Conservation (phyloP, 2,888 invertebrate genomes). For the Vandiemenella viatica region DNA sequence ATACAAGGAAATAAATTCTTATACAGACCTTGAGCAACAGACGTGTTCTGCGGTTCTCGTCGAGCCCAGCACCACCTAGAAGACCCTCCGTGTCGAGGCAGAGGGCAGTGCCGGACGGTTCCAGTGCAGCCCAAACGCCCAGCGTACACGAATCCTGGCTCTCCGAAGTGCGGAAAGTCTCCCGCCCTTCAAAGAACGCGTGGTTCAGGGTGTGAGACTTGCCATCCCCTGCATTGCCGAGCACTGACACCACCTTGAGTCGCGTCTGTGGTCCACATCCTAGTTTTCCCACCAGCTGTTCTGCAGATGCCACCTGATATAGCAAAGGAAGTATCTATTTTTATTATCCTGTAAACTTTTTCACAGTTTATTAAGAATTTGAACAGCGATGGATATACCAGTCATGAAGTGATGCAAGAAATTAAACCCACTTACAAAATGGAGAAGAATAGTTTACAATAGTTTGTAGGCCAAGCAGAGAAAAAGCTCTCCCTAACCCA, state of each 20-base stretch:
- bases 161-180: constrained; percentile 48
- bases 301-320: constrained; percentile 30
- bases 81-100: constrained; percentile 71
- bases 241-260: constrained; percentile 67
- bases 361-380: too few relatives aligned
- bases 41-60: constrained; percentile 47
- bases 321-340: neutral
- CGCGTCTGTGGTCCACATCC: constrained; percentile 35
- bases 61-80: constrained; percentile 39
- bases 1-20: neutral
- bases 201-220: constrained; percentile 68
- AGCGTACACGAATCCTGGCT: constrained; percentile 56
- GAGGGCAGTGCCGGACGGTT: constrained; percentile 45
- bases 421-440: too few relatives aligned
- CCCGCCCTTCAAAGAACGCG: constrained; percentile 46
- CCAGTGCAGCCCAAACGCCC: constrained; percentile 64
- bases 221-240: constrained; percentile 73
- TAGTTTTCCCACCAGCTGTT: constrained; percentile 36
- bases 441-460: too few relatives aligned
- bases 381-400: too few relatives aligned
- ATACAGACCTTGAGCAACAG: constrained; percentile 46
- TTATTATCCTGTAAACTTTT: too few relatives aligned
- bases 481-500: too few relatives aligned
- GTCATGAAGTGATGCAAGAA: too few relatives aligned
- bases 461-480: too few relatives aligned